Conservation (phyloP, 2,888 invertebrate species). For the Plagodis pulveraria region DNA sequence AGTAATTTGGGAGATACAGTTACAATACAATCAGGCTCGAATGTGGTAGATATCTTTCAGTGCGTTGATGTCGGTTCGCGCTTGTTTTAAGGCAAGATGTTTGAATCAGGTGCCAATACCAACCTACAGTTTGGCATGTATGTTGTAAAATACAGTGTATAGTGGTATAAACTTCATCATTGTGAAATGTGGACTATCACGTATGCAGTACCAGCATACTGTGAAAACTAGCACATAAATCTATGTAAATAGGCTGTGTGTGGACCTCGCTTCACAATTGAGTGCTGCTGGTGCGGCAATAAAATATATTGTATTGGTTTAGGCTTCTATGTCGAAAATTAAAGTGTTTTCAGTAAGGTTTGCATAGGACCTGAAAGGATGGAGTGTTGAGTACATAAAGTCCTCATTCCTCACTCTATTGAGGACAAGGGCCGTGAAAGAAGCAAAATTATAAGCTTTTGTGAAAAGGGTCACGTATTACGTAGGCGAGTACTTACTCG, state of each 20-base stretch:
- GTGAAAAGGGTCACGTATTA: not conserved
- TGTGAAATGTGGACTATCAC: too few species aligned
- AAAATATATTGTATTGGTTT: conserved; percentile 3
- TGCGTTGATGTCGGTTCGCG: too few species aligned
- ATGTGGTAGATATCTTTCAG: too few species aligned
- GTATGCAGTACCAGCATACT: too few species aligned
- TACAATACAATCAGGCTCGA: too few species aligned
- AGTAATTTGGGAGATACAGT: too few species aligned
- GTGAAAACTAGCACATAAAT: too few species aligned
- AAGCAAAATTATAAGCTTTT: conserved; percentile 1
- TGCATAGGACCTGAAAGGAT: conserved; percentile 11
- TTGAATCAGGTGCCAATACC: too few species aligned
- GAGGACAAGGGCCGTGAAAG: conserved; percentile 2
- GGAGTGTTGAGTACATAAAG: conserved; percentile 8
- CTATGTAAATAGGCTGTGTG: not conserved
- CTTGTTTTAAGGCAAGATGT: too few species aligned
- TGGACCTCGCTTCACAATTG: not conserved
- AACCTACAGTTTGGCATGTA: too few species aligned
- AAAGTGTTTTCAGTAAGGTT: conserved; percentile 1
- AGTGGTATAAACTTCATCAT: too few species aligned
- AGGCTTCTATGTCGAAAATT: conserved; percentile 1
- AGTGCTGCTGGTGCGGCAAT: not conserved
- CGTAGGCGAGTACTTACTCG: not conserved
- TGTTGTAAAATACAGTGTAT: too few species aligned
- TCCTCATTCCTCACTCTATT: not conserved